Percentiles rank a stretch among this genome's conserved stretches.
Evolutionary conservation across 2,797 vertebrate genomes (phyloP).

Genomic region (Brachymystax lenok): DNA sequence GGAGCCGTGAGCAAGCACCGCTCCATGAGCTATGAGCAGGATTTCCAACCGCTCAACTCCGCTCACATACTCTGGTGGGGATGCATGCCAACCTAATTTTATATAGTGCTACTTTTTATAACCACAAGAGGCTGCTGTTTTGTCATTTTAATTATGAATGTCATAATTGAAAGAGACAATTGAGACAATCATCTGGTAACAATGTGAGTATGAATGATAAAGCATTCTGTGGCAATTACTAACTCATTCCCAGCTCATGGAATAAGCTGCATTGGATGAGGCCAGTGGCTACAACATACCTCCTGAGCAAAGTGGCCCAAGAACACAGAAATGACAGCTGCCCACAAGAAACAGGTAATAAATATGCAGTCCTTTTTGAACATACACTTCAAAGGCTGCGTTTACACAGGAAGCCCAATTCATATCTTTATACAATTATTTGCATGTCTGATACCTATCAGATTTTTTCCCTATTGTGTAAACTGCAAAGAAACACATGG

Average conservation of each 20-base stretch:
- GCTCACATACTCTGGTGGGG: not conserved
- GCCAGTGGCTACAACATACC: constrained; percentile 94
- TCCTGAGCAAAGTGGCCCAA: constrained; percentile 71
- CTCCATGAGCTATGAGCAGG: no score
- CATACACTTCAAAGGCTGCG: not conserved
- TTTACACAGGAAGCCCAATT: no score
- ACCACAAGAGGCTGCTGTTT: constrained; percentile 67
- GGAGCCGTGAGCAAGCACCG: no score
- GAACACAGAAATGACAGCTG: constrained; percentile 67
- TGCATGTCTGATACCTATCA: no score
- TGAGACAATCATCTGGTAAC: not conserved
- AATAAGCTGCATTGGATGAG: constrained; percentile 90
- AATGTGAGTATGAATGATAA: not conserved
- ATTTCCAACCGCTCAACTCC: no score
- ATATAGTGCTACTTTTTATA: not conserved
- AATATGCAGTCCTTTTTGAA: not conserved
- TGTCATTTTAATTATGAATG: constrained; percentile 30
- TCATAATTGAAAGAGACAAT: constrained; percentile 4
- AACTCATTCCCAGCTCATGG: constrained; percentile 80
- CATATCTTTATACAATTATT: no score
- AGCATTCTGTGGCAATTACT: not conserved
- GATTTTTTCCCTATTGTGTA: no score
- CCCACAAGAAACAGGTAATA: constrained; percentile 62
- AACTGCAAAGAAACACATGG: no score
- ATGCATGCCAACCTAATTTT: not conserved